phyloP scores from a whole-genome alignment of 2,797 vertebrate species.

The Ispidina picta region DNA sequence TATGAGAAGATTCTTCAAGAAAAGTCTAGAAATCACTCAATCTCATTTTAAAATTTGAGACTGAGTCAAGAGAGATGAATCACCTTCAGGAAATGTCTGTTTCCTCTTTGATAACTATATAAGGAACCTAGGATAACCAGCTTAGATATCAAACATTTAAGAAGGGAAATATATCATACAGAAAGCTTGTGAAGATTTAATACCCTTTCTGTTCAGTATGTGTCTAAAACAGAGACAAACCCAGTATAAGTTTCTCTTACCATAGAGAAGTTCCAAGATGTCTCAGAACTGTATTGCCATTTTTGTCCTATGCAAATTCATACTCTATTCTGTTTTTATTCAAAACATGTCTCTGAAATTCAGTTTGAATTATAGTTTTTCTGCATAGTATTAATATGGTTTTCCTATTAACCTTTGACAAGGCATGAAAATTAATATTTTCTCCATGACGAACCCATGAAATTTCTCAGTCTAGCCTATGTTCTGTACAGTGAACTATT shows the following conservation, averaged over 20 bases:
- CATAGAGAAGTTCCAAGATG: not conserved
- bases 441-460: slow-evolving; percentile 47
- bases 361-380: not conserved
- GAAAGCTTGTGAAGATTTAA: not conserved
- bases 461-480: slow-evolving; percentile 40
- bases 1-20: not conserved
- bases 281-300: not conserved
- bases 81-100: not conserved
- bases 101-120: not conserved
- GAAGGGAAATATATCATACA: not conserved
- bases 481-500: slow-evolving; percentile 9
- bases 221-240: not conserved
- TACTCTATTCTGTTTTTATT: slow-evolving; percentile 1
- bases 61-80: not conserved
- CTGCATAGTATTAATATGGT: not conserved
- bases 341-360: slow-evolving; percentile 20
- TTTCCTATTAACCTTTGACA: slow-evolving; percentile 49
- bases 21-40: not conserved
- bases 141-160: not conserved
- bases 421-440: slow-evolving; percentile 56
- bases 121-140: not conserved
- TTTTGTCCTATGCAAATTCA: not conserved
- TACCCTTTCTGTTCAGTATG: not conserved
- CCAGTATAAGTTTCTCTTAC: not conserved
- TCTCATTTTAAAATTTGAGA: not conserved